These are phyloP conservation scores for Metalampra italica DNA, from an alignment of 2,888 invertebrate genomes.

Conservation along the genomic window DNA sequence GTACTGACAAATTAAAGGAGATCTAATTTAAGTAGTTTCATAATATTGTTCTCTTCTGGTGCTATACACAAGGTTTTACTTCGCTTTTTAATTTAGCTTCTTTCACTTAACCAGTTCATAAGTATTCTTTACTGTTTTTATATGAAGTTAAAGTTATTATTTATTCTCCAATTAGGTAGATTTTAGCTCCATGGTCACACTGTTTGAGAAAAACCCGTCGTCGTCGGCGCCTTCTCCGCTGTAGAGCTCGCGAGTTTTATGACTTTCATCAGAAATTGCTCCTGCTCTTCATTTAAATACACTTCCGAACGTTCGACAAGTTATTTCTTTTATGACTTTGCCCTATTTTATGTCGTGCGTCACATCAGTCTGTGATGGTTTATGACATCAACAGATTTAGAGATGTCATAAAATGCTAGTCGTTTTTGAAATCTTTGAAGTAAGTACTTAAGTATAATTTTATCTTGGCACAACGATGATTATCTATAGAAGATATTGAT, in stretches of 20 bases:
- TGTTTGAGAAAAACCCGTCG: constrained; percentile 42
- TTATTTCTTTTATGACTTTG: constrained; percentile 17
- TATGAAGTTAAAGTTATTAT: too few relatives aligned
- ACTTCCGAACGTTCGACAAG: constrained; percentile 20
- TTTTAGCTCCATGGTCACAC: not conserved
- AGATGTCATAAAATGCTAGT: not conserved
- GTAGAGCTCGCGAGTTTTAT: constrained; percentile 51
- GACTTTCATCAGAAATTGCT: constrained; percentile 66
- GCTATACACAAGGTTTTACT: too few relatives aligned
- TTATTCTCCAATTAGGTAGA: not conserved
- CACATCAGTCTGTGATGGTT: not conserved
- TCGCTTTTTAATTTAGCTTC: too few relatives aligned
- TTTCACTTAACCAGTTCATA: too few relatives aligned
- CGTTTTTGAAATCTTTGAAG: not conserved
- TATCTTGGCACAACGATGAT: too few relatives aligned
- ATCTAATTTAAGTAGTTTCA: too few relatives aligned
- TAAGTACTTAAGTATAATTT: too few relatives aligned
- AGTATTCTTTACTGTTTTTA: too few relatives aligned
- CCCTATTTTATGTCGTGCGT: constrained; percentile 10
- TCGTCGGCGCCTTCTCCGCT: constrained; percentile 19
- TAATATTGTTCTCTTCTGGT: too few relatives aligned
- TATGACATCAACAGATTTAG: not conserved
- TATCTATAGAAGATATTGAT: too few relatives aligned
- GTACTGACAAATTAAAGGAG: too few relatives aligned
- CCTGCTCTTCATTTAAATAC: constrained; percentile 53